Evolutionary conservation across 1,140 invertebrate species (phyloP), one percentile per base, ranked within the genome.

Genomic region (Apis cerana): DNA sequence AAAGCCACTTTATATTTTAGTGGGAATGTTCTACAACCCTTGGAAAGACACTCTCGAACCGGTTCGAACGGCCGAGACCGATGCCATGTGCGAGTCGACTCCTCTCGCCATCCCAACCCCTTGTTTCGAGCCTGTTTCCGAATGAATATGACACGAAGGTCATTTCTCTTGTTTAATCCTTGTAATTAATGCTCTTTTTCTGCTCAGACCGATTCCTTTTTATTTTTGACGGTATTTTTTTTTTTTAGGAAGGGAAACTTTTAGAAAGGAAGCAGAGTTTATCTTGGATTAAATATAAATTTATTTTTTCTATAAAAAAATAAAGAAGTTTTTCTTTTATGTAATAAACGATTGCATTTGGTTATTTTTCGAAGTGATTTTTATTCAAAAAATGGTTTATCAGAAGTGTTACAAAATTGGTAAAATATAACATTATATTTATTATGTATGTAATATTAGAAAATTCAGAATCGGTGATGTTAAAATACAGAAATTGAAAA

Each of bases 1-100:
- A 91, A 92, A 92, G 90, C 91, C 92, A 93, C 93, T 93, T 93
- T 93, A 93, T 93, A 93, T 93, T 93, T 93, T 92, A 93, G 93
- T 93, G 91, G 91, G 90, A 92, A 91, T 93, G 92, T 93, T 93
- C 89, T 92, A 93, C 92, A 93, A 92, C 91, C 91, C 91, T 92
- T 91, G 82, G 86, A 88, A 91, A 90, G 89, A 93, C 91, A 90
- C 90, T 84, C 81, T 89, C 87, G 89, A 89, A 89, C 84, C 85
- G 86, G 71, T 79, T 86, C 69, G 83, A 88, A 50, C 76, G 76
- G 19, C 17, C 65, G 80, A 77, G 74, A 70, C 59, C 83, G 59
- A 75, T 67, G 67, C 33, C 19, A 54, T 33, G 59, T 43, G 52
- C 19, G 50, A 76, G 17, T 67, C 56, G 59, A 43, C 58, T 58